These are phyloP conservation scores for Chymomyza procnemis DNA, from an alignment of 2,888 invertebrate genomes.

Conservation along the genomic window DNA sequence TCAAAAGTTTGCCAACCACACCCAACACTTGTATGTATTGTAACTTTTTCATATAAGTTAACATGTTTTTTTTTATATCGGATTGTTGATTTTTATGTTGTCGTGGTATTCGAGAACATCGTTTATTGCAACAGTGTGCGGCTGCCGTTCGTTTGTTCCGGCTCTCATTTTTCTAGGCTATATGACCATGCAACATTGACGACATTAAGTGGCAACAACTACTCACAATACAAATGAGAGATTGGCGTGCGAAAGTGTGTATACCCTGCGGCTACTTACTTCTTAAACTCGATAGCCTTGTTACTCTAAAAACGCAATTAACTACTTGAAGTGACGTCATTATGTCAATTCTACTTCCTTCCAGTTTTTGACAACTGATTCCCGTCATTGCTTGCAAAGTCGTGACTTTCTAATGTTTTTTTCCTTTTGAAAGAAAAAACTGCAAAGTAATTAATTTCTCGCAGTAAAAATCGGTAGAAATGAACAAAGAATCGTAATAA, in stretches of 20 bases:
- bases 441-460: too few relatives aligned
- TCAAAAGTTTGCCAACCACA: background rate
- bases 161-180: background rate
- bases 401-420: too few relatives aligned
- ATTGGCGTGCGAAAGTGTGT: background rate
- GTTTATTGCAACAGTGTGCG: background rate
- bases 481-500: too few relatives aligned
- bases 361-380: too few relatives aligned
- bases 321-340: too few relatives aligned
- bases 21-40: background rate
- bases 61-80: background rate
- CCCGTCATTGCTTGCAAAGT: too few relatives aligned
- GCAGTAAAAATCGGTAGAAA: too few relatives aligned
- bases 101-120: background rate
- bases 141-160: background rate
- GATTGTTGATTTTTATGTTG: background rate
- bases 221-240: background rate
- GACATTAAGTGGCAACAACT: background rate
- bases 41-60: background rate
- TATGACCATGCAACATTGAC: background rate
- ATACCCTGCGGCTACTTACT: background rate
- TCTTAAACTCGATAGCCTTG: background rate
- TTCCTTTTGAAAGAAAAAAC: too few relatives aligned
- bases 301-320: background rate
- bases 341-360: too few relatives aligned